Base-by-base conservation (phyloP, 1,140 invertebrate genomes). In the Aphelenchoides fujianensis region DNA sequence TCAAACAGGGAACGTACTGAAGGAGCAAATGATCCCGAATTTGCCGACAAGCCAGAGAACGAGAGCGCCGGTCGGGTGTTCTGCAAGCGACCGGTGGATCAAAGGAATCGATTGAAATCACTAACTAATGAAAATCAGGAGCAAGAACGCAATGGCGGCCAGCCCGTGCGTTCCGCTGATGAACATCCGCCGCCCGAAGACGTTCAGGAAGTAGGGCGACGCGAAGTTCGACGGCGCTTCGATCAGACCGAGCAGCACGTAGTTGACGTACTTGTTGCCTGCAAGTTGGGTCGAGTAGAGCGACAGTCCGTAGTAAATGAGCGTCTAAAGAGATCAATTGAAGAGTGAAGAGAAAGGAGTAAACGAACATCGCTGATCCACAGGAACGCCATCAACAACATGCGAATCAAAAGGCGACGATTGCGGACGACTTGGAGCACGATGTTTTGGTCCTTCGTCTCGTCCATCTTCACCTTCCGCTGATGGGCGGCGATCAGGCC, bases 221-320 rank as follows among this genome's bases (percentile, higher is more conserved):
- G 80, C 27, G 30, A 85, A 32, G 63, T 76, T 77, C 1, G 77
- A 81, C 0, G 84, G 84, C 27, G 85, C 59, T 63, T 86, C 85
- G n/a, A 85, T 68, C 2, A 84, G 28, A 23, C 77, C 82, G 36
- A 74, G 71, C 0, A 86, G 69, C 37, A 85, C 79, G 66, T 81
- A 85, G 64, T 86, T 86, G 2, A 85, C 32, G 68, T 82, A 85
- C 3, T 76, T 75, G 55, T 84, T 81, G 12, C 85, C 86, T 30
- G 79, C 77, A 35, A 86, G 36, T 16, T 80, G 67, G 0, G 82
- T 72, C 7, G 80, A 79, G 28, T 82, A 82, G 36, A 86, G 64
- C 19, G 79, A 79, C 55, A 86, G 62, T n/a, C 85, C 86, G 70
- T 85, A 86, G 71, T 86, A 86, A 16, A 85, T 82, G 52, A 86